Conservation (phyloP, 2,888 invertebrate genomes). For the Dryobota labecula region DNA sequence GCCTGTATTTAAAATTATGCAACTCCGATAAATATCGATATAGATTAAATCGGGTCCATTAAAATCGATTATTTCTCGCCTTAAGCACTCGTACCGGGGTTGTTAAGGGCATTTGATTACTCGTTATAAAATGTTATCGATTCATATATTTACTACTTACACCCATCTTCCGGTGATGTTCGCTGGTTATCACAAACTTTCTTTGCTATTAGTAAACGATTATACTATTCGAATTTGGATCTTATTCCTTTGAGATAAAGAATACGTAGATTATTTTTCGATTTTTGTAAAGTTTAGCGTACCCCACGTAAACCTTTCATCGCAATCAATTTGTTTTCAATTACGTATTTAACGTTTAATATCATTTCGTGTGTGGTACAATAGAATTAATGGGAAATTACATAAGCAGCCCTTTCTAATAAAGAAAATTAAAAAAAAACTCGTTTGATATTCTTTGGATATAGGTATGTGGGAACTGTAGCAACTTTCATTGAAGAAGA, state of each 20-base stretch:
- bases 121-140: conserved; percentile 67
- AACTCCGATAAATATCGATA: conserved; percentile 53
- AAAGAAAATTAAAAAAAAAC: too few relatives aligned
- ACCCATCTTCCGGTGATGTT: conserved; percentile 59
- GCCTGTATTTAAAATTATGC: conserved; percentile 46
- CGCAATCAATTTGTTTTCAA: conserved; percentile 62
- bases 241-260: conserved; percentile 14
- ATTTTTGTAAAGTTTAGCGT: not conserved
- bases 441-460: conserved; percentile 37
- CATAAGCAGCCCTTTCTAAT: conserved; percentile 56
- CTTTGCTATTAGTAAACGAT: conserved; percentile 28
- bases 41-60: conserved; percentile 66
- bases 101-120: conserved; percentile 69
- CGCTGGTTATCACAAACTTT: conserved; percentile 46
- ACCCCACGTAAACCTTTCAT: conserved; percentile 41
- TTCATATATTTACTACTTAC: conserved; percentile 62
- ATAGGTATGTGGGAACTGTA: conserved; percentile 48
- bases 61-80: conserved; percentile 65
- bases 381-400: conserved; percentile 55
- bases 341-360: conserved; percentile 52
- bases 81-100: conserved; percentile 56
- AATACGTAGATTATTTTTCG: not conserved
- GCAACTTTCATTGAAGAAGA: conserved; percentile 41
- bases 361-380: conserved; percentile 57
- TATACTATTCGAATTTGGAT: conserved; percentile 18